Conservation (phyloP, 2,888 invertebrate genomes). For the Drosophila diplacantha region DNA sequence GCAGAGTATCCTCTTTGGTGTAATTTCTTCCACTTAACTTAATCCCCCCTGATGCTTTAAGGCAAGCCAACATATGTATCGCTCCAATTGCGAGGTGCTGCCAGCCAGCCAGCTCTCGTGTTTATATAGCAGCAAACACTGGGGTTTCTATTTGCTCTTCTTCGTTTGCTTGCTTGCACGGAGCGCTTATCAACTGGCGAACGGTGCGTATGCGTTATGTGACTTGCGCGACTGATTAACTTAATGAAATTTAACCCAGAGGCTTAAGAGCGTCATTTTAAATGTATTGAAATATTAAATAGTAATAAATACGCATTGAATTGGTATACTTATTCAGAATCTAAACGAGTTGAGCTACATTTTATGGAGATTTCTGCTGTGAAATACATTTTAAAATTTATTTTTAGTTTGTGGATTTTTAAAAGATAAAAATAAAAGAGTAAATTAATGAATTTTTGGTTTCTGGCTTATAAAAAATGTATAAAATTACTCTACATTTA, state of each 20-base stretch:
- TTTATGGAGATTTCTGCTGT: background rate
- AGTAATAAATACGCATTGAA: background rate
- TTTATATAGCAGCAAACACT: conserved; percentile 9
- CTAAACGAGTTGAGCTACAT: background rate
- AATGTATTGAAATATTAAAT: background rate
- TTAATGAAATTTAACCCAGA: conserved; percentile 8
- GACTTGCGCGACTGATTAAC: conserved; percentile 8
- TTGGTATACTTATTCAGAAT: background rate
- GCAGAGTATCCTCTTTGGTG: conserved; percentile 72
- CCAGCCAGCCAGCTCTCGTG: conserved; percentile 6
- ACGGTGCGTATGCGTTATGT: conserved; percentile 32
- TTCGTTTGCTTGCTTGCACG: background rate
- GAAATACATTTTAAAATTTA: background rate
- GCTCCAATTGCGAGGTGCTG: conserved; percentile 15
- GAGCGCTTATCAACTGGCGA: conserved; percentile 18
- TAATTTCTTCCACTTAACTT: conserved; percentile 77
- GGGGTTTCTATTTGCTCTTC: conserved; percentile 21
- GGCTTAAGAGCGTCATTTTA: background rate
- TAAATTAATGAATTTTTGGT: background rate
- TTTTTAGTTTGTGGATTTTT: background rate
- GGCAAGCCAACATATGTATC: conserved; percentile 55
- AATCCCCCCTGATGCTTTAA: conserved; percentile 70
- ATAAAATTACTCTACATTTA: background rate
- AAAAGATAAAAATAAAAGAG: background rate
- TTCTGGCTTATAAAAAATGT: background rate